These are phyloP conservation scores for Tetrao urogallus DNA, from an alignment of 2,113 vertebrate species.

Conservation along the genomic window DNA sequence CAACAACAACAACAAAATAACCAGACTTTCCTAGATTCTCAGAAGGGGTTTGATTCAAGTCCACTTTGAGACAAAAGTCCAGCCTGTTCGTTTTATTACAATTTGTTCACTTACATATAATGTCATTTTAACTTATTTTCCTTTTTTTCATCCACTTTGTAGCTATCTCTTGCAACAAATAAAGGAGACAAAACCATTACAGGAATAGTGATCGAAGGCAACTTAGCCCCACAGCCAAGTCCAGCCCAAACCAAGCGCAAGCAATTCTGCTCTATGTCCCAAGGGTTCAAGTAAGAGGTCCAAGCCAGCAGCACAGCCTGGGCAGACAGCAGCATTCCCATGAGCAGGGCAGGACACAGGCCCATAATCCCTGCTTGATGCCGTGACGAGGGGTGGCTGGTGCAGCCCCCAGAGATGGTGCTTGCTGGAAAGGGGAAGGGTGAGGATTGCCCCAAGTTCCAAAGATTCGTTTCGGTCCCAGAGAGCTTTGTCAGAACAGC, in stretches of 20 bases:
- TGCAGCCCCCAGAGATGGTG: neutral
- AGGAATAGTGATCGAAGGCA: neutral
- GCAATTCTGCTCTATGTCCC: neutral
- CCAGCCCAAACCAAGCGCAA: neutral
- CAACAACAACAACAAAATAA: neutral
- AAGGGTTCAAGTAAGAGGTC: neutral
- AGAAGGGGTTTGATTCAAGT: conserved; percentile 43
- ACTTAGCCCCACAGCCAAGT: neutral
- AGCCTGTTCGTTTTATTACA: neutral
- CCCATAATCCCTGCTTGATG: neutral
- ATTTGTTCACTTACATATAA: conserved; percentile 28
- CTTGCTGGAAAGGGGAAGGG: neutral
- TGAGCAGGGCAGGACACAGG: neutral
- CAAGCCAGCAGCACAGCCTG: neutral
- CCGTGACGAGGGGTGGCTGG: neutral
- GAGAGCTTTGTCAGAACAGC: neutral
- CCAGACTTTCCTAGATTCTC: neutral
- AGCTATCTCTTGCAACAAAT: neutral
- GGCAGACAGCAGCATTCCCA: neutral
- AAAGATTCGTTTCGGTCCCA: neutral
- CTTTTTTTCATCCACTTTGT: conserved; percentile 17
- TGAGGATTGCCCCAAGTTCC: neutral
- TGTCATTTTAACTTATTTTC: conserved; percentile 22
- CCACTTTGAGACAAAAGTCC: conserved; percentile 54
- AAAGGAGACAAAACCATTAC: neutral